Evolutionary conservation across 92 coral and sea anemone species (phyloP).

Genomic region (Pocillopora grandis): DNA sequence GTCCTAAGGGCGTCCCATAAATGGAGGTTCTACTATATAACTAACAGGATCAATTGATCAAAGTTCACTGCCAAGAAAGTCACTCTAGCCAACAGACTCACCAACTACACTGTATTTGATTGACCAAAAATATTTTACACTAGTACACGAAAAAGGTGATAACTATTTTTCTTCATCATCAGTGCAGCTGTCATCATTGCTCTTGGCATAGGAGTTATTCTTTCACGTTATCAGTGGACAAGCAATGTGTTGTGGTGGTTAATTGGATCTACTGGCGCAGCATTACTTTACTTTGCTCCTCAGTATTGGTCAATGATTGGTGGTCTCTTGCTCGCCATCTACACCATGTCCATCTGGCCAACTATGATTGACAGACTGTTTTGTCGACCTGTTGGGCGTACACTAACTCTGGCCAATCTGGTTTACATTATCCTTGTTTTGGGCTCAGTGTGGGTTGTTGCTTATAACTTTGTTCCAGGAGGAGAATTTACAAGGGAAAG

Average conservation of each 20-base stretch:
- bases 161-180: not conserved
- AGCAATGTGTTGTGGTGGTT: conserved; percentile 78
- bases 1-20: too few species aligned
- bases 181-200: conserved; percentile 81
- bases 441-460: conserved; percentile 97
- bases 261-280: conserved; percentile 77
- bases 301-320: conserved; percentile 77
- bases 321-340: conserved; percentile 79
- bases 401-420: conserved; percentile 72
- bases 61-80: too few species aligned
- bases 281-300: conserved; percentile 79
- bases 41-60: too few species aligned
- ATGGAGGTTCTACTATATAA: too few species aligned
- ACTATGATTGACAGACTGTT: conserved; percentile 90
- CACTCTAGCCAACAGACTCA: too few species aligned
- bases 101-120: too few species aligned
- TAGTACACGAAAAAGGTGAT: not conserved
- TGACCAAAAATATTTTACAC: not conserved
- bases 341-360: conserved; percentile 96
- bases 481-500: conserved; percentile 93
- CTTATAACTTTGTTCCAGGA: conserved; percentile 97
- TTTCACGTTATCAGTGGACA: conserved; percentile 81
- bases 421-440: conserved; percentile 76
- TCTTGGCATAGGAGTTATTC: conserved; percentile 66
- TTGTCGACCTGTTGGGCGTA: conserved; percentile 78